Evolutionary conservation across 1,140 invertebrate genomes (phyloP), one percentile per base, ranked within the genome.

Genomic region (Panagrolaimus sp.): DNA sequence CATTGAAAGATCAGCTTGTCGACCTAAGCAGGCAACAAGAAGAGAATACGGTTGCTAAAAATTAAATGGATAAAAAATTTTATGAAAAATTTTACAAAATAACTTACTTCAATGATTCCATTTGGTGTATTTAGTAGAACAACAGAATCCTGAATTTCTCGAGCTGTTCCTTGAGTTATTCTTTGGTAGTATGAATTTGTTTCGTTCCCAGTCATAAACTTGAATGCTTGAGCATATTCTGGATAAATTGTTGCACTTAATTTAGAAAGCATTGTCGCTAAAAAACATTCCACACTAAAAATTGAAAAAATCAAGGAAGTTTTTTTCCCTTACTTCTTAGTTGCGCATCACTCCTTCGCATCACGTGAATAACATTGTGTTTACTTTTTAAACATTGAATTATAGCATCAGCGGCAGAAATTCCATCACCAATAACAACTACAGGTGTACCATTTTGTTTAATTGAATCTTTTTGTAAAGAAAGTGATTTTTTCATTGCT

Each of bases 361-460:
- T 71, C 8, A 81, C 65, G 63, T 81, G 79, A 12, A 81, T 21
- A n/a, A 81, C 79, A 14, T 75, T 78, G 28, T 78, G 68, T n/a
- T 68, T 65, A 17, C 67, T 67, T 9, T 71, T 55, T 44, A 81
- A 68, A 72, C 80, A 83, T 47, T 75, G 69, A 26, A 69, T 58
- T 7, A 81, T 71, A n/a, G 75, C 72, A 67, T 81, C 79, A 0
- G 81, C 79, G 1, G 79, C 81, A 24, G 70, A 71, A 46, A 81
- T 81, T 67, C 79, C 79, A 63, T 81, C 79, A 1, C 79, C 79
- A 26, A 80, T 73, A 12, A 80, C 73, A 4, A 80, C 64, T 1
- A 80, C 77, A 15, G 43, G 68, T 48, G 24, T 70, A 17, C 15
- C 48, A 48, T 48, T 15, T 21, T 58, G 17, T 52, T 28, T 32